Conservation (phyloP, 2,888 invertebrate genomes). For the Zele albiditarsus region DNA sequence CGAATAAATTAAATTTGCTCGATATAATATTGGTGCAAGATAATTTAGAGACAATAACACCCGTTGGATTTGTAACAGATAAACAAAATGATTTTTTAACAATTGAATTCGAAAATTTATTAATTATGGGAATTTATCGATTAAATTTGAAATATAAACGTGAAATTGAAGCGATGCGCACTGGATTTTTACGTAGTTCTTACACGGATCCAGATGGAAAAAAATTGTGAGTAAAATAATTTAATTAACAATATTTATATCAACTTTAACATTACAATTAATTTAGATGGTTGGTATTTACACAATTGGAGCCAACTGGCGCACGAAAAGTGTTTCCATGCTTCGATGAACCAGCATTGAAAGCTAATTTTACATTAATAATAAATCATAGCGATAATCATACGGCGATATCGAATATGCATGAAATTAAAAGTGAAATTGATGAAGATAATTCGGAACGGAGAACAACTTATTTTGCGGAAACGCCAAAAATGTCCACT, state of each 20-base stretch:
- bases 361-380: slow-evolving; percentile 79
- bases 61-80: background rate
- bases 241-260: background rate
- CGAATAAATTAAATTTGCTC: background rate
- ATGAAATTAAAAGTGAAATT: background rate
- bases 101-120: background rate
- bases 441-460: slow-evolving; percentile 15
- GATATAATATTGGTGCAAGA: background rate
- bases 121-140: background rate
- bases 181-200: background rate
- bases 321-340: slow-evolving; percentile 84
- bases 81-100: background rate
- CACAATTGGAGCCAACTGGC: slow-evolving; percentile 80
- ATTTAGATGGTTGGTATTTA: slow-evolving; percentile 78
- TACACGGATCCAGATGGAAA: background rate
- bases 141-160: background rate
- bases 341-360: slow-evolving; percentile 82
- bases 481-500: slow-evolving; percentile 70
- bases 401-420: slow-evolving; percentile 68
- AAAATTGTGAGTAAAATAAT: background rate
- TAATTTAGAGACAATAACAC: background rate
- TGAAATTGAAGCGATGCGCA: background rate
- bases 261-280: background rate
- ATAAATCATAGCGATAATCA: slow-evolving; percentile 75
- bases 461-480: slow-evolving; percentile 50